Percentiles rank a stretch among this genome's conserved stretches.
Conservation (phyloP, 2,113 vertebrate species). For the Callospermophilus lateralis region DNA sequence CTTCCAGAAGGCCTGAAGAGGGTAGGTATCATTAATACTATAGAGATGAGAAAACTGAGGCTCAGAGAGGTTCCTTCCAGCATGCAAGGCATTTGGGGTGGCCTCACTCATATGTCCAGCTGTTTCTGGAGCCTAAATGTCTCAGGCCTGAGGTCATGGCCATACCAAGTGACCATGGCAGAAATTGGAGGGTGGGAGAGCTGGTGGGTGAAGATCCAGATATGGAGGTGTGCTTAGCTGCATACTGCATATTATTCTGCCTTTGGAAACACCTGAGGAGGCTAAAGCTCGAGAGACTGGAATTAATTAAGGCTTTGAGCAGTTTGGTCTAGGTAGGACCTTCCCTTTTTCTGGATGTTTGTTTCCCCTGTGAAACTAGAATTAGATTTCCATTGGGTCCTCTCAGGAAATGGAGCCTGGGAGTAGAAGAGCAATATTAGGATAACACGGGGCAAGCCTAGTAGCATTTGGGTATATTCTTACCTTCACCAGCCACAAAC, state of each 20-base stretch:
- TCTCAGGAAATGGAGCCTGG: neutral
- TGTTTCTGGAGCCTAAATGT: neutral
- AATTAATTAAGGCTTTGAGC: constrained; percentile 45
- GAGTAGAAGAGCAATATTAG: neutral
- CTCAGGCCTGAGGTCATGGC: constrained; percentile 15
- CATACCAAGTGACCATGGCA: constrained; percentile 14
- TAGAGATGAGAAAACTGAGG: constrained; percentile 5
- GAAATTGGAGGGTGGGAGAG: neutral
- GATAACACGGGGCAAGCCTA: neutral
- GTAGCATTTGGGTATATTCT: neutral
- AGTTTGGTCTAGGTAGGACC: neutral
- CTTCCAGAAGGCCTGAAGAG: neutral
- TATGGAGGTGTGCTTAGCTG: neutral
- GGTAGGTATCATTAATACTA: neutral
- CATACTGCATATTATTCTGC: neutral
- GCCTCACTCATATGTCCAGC: neutral
- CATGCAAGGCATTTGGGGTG: neutral
- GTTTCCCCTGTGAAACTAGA: constrained; percentile 30
- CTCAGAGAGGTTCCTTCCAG: neutral
- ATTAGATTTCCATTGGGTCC: neutral
- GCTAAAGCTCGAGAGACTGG: neutral
- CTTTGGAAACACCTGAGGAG: constrained; percentile 5
- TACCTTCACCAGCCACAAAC: no score
- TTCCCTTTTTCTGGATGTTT: neutral
- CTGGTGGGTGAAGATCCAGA: neutral